Base-by-base conservation (phyloP, 2,113 vertebrate species). In the Xenopus borealis region DNA sequence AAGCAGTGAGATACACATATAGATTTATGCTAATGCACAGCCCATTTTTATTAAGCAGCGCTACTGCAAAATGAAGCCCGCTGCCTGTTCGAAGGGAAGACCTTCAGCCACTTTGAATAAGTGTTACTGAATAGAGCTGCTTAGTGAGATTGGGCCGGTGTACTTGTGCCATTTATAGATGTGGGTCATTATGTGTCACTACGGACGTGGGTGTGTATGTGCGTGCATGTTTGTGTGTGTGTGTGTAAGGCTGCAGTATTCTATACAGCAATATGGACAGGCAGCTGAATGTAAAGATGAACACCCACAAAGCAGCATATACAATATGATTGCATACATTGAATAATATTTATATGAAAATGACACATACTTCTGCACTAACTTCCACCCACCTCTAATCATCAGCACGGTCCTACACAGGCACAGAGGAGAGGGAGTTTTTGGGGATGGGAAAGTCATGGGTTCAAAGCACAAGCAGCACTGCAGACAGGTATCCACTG, bases 101-200 rank as follows among this genome's bases (percentile, higher is more conserved):
- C 12, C 33, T 40, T 40, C 33, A 6, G 8, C 33, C 33, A 9
- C 8, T 40, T 40, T 40, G 5, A 40, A 40, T 40, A 40, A 40
- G 33, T 19, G 17, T 9, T 14, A n/a, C 45, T 10, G 8, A 30
- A 63, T 30, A 3, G 64, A 47, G 9, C 53, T 14, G 53, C 53
- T 66, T 74, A 66, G 72, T 74, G 8, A 59, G 46, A 23, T 47
- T 27, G 72, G 30, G 40, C 53, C 45, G 2, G 14, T 57, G 33
- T 65, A 61, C 14, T 44, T 23, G 17, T 46, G 16, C 63, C 64
- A 50, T 67, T 59, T 67, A 18, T 65, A 72, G 71, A 30, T 55
- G 6, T 59, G 72, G 53, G 44, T 59, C 57, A 67, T 67, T 59
- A 74, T 74, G 53, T 74, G 72, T 74, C 64, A 74, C 40, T 27